These are phyloP conservation scores for Caenorhabditis doughertyi DNA, from an alignment of 2,888 invertebrate genomes.

Conservation along the genomic window DNA sequence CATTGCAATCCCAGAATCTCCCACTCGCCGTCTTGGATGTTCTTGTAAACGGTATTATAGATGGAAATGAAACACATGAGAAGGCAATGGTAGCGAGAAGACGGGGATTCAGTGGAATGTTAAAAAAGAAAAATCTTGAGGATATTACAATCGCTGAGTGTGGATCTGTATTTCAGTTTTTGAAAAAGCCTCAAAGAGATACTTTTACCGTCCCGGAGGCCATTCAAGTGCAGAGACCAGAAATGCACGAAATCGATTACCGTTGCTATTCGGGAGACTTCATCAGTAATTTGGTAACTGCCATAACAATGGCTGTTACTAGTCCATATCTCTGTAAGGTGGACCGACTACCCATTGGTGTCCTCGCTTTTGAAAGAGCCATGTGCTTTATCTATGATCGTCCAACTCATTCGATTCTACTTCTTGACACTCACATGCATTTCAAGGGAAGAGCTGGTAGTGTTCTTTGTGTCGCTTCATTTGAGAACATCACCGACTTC, in stretches of 20 bases:
- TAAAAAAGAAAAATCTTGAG: constrained; percentile 41
- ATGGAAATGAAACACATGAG: constrained; percentile 63
- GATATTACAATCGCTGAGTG: background rate
- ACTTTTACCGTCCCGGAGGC: constrained; percentile 65
- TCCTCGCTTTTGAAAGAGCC: constrained; percentile 63
- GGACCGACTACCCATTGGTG: constrained; percentile 43
- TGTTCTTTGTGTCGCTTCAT: constrained; percentile 43
- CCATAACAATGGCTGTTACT: constrained; percentile 46
- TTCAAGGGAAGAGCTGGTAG: constrained; percentile 57
- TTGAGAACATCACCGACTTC: constrained; percentile 54
- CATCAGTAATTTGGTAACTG: constrained; percentile 48
- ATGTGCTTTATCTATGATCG: constrained; percentile 61
- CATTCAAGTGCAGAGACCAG: constrained; percentile 56
- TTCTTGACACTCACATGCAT: constrained; percentile 64
- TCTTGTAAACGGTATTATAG: constrained; percentile 58
- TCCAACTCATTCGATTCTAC: constrained; percentile 48
- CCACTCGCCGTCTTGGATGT: constrained; percentile 32
- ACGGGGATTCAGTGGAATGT: constrained; percentile 39
- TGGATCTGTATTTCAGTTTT: constrained; percentile 44
- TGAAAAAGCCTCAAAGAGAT: constrained; percentile 50
- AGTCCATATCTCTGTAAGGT: constrained; percentile 47
- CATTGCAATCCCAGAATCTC: constrained; percentile 27
- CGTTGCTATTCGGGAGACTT: constrained; percentile 57
- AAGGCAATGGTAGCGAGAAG: constrained; percentile 48
- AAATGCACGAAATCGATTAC: constrained; percentile 63